Evolutionary conservation across 2,888 invertebrate species (phyloP).

Genomic region (Amblyjoppa proteus): DNA sequence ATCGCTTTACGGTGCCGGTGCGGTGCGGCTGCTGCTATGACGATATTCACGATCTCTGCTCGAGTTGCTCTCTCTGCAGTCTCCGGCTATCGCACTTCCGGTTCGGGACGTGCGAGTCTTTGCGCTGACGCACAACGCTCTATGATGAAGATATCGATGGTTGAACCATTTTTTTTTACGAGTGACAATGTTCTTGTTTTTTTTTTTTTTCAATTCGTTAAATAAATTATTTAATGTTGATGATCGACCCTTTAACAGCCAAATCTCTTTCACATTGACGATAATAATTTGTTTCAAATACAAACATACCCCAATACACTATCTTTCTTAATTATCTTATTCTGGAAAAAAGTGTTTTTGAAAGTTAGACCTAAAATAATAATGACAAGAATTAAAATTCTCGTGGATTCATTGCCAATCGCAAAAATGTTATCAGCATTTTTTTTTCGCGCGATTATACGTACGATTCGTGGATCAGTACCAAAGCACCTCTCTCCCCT

Average conservation of each 20-base stretch:
- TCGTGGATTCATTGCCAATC: no score
- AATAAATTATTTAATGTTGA: no score
- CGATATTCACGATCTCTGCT: constrained; percentile 63
- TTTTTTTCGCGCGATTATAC: not conserved
- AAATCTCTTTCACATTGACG: no score
- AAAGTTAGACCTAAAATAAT: no score
- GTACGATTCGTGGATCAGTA: constrained; percentile 66
- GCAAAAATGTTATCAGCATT: not conserved
- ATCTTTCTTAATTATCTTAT: no score
- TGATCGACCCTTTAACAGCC: no score
- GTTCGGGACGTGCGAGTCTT: not conserved
- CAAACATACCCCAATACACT: no score
- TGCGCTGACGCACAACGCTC: not conserved
- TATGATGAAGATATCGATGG: not conserved
- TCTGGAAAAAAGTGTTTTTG: no score
- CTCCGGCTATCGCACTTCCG: constrained; percentile 31
- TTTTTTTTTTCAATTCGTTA: not conserved
- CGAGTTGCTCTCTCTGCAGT: constrained; percentile 37
- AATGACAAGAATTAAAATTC: no score
- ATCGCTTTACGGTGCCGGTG: constrained; percentile 58
- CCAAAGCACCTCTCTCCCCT: constrained; percentile 33
- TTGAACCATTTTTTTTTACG: not conserved
- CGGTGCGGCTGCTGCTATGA: constrained; percentile 35
- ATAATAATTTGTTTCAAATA: no score
- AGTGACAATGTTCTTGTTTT: not conserved